Evolutionary conservation across 2,113 vertebrate genomes (phyloP).

Genomic region (Phasianus colchicus): DNA sequence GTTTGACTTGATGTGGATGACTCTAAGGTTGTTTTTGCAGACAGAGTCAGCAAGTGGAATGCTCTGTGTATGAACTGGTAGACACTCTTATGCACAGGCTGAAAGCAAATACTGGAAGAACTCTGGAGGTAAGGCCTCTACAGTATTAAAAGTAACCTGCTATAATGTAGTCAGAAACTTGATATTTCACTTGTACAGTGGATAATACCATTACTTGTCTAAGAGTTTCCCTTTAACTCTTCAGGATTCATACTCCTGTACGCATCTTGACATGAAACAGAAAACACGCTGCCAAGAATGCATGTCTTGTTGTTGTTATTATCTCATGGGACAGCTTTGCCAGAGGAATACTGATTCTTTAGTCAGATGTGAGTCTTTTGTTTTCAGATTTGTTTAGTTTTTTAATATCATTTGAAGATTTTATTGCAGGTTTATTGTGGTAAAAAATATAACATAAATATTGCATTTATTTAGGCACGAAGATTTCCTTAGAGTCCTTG

Average conservation of each 20-base stretch:
- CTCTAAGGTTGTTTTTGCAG: conserved; percentile 67
- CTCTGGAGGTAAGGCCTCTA: conserved; percentile 73
- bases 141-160: neutral
- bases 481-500: conserved; percentile 80
- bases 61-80: conserved; percentile 76
- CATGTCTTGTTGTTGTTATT: conserved; percentile 81
- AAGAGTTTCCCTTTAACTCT: neutral
- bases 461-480: conserved; percentile 74
- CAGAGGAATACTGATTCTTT: conserved; percentile 85
- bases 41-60: conserved; percentile 85
- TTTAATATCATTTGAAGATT: neutral
- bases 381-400: neutral
- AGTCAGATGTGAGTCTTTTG: conserved; percentile 79
- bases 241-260: conserved; percentile 80
- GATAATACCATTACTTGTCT: neutral
- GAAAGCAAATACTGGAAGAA: conserved; percentile 62
- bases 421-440: neutral
- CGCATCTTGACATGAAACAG: conserved; percentile 77
- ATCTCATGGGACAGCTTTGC: conserved; percentile 82
- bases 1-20: neutral
- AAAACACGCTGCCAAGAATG: conserved; percentile 86
- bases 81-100: conserved; percentile 79
- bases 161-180: neutral
- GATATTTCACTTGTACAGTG: neutral
- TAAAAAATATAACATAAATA: neutral